Evolutionary conservation across 2,797 vertebrate species (phyloP).

Genomic region (Phrynocephalus guinanensis): DNA sequence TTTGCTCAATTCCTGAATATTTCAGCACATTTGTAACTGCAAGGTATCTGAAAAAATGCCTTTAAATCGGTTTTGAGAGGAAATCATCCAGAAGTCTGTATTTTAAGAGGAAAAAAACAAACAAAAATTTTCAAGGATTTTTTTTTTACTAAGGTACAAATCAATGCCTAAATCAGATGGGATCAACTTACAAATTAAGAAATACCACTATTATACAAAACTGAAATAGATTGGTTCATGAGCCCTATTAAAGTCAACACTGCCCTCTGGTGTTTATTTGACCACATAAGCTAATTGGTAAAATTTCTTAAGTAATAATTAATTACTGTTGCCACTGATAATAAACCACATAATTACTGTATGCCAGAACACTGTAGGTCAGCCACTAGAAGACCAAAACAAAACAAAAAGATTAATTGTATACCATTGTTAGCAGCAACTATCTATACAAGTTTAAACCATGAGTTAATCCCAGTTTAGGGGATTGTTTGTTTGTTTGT

Average conservation of each 20-base stretch:
- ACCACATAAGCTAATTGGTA: not conserved
- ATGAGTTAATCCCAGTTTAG: too few relatives aligned
- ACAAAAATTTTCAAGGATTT: too few relatives aligned
- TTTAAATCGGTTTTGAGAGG: not conserved
- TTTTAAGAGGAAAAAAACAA: not conserved
- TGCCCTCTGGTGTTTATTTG: not conserved
- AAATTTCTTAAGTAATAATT: not conserved
- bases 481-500: too few relatives aligned
- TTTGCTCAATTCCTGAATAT: not conserved
- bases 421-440: too few relatives aligned
- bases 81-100: not conserved
- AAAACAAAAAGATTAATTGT: too few relatives aligned
- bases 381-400: too few relatives aligned
- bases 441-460: too few relatives aligned
- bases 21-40: not conserved
- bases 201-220: too few relatives aligned
- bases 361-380: not conserved
- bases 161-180: too few relatives aligned
- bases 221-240: not conserved
- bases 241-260: not conserved
- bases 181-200: too few relatives aligned
- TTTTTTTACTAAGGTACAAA: too few relatives aligned
- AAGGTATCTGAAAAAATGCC: not conserved
- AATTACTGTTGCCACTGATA: not conserved
- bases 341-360: too few relatives aligned